Conservation (phyloP, 2,113 vertebrate species). For the Rousettus leschenaultii region DNA sequence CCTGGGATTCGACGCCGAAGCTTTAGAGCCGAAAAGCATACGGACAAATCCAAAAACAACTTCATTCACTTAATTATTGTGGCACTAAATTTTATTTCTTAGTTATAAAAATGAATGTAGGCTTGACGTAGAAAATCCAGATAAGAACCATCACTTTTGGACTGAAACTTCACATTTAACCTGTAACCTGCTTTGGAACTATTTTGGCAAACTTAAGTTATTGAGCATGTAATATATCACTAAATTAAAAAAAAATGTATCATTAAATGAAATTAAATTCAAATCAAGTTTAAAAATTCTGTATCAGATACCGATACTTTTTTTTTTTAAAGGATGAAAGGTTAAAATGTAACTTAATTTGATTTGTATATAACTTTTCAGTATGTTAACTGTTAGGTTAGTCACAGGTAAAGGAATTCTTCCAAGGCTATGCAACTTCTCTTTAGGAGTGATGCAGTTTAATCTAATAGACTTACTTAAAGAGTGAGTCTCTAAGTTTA, state of each 20-base stretch:
- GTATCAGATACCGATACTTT: neutral
- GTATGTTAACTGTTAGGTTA: neutral
- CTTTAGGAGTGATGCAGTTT: neutral
- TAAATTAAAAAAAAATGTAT: neutral
- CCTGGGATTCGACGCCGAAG: slow-evolving; percentile 45
- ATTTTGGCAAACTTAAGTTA: neutral
- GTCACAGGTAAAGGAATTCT: neutral
- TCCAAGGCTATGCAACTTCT: neutral
- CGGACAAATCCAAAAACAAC: slow-evolving; percentile 18
- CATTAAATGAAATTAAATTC: neutral
- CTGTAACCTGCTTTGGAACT: neutral
- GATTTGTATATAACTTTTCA: neutral
- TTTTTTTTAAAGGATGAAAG: neutral
- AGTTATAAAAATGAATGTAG: slow-evolving; percentile 8
- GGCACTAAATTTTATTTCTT: slow-evolving; percentile 2
- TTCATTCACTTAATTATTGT: neutral
- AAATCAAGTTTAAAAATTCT: neutral
- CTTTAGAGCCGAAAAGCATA: slow-evolving; percentile 24
- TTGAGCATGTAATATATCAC: neutral
- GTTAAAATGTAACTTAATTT: neutral
- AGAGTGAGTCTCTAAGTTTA: neutral
- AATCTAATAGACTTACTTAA: neutral
- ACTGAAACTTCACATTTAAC: neutral
- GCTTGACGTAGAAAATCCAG: neutral
- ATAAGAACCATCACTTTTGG: neutral